phyloP scores from a whole-genome alignment of 2,113 vertebrate genomes.

The Gorilla gorilla region DNA sequence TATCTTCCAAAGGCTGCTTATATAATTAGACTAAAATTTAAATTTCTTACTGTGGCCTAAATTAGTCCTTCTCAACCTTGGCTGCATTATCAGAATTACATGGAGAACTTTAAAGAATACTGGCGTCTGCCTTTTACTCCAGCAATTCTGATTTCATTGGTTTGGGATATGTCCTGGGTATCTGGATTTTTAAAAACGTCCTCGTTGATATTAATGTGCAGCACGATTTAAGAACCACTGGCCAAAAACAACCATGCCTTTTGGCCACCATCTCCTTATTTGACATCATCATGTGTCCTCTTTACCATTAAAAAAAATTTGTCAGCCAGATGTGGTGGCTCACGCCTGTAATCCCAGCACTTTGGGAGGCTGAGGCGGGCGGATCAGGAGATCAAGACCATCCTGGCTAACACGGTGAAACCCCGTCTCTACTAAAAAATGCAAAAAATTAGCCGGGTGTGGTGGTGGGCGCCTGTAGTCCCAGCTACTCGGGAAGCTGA shows the following conservation, averaged over 20 bases:
- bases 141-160: neutral
- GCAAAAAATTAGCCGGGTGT: too few relatives aligned
- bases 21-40: neutral
- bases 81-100: neutral
- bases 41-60: neutral
- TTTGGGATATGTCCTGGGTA: neutral
- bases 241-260: neutral
- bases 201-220: neutral
- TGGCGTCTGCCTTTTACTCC: neutral
- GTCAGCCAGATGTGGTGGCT: rapidly evolving
- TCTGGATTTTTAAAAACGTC: neutral
- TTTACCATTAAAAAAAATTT: too few relatives aligned
- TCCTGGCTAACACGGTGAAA: too few relatives aligned
- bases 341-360: too few relatives aligned
- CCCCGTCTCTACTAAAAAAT: too few relatives aligned
- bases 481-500: too few relatives aligned
- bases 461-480: too few relatives aligned
- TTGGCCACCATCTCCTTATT: neutral
- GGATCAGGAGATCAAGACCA: too few relatives aligned
- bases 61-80: neutral
- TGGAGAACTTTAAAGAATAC: neutral
- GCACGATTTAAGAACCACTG: neutral
- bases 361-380: too few relatives aligned
- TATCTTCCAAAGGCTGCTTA: neutral
- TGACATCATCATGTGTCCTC: neutral